These are phyloP conservation scores for Telmatherina bonti DNA, from an alignment of 2,797 vertebrate species.

Conservation along the genomic window DNA sequence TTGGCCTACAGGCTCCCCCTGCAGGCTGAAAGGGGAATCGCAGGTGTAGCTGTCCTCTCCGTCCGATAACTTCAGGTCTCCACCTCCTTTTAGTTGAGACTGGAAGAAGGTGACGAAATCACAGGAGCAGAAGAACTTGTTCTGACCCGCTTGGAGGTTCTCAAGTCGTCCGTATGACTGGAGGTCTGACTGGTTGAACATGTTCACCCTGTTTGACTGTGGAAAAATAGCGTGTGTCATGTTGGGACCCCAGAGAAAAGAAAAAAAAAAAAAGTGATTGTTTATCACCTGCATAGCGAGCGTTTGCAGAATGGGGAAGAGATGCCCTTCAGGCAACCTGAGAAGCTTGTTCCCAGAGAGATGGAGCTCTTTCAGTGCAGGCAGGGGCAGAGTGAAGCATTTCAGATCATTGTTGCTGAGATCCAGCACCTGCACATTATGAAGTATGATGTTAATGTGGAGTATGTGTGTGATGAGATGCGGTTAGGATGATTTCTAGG, in stretches of 20 bases:
- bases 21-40: conserved; percentile 60
- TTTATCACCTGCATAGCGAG: conserved; percentile 56
- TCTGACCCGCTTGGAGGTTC: conserved; percentile 52
- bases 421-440: conserved; percentile 59
- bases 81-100: neutral
- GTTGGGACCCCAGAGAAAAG: neutral
- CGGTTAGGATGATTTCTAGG: too few relatives aligned
- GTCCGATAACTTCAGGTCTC: conserved; percentile 26
- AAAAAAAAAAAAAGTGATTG: neutral
- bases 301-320: conserved; percentile 56
- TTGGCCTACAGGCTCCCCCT: conserved; percentile 28
- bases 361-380: conserved; percentile 63
- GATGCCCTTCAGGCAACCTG: conserved; percentile 45
- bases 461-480: neutral
- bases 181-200: conserved; percentile 53
- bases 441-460: too few relatives aligned
- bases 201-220: conserved; percentile 70
- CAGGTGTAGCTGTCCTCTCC: conserved; percentile 53
- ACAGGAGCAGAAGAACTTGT: conserved; percentile 70
- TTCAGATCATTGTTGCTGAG: conserved; percentile 64
- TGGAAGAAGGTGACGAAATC: conserved; percentile 64
- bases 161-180: conserved; percentile 40
- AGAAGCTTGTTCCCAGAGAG: conserved; percentile 72
- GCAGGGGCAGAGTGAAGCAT: conserved; percentile 36
- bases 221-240: neutral